Conservation (phyloP, 2,888 invertebrate species). For the Podotricha telesiphe region DNA sequence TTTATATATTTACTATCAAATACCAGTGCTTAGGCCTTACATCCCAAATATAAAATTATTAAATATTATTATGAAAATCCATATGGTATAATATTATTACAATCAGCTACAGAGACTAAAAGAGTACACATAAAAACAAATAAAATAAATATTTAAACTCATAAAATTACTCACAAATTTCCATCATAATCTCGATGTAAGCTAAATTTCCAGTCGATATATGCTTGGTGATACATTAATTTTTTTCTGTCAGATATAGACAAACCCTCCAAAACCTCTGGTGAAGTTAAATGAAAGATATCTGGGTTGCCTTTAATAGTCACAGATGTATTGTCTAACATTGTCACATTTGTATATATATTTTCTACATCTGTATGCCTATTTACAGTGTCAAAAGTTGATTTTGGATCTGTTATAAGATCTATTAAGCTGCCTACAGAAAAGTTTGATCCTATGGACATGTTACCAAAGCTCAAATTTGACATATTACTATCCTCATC, state of each 20-base stretch:
- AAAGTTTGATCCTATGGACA: constrained; percentile 51
- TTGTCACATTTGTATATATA: constrained; percentile 9
- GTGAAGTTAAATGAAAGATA: constrained; percentile 57
- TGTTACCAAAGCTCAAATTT: constrained; percentile 52
- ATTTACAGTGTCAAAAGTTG: constrained; percentile 46
- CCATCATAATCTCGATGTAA: constrained; percentile 58
- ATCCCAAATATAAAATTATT: too few relatives aligned
- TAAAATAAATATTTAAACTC: too few relatives aligned
- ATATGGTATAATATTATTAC: too few relatives aligned
- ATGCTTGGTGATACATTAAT: constrained; percentile 59
- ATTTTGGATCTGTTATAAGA: constrained; percentile 45
- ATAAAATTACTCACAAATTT: constrained; percentile 64
- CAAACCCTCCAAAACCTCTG: constrained; percentile 51
- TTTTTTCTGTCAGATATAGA: constrained; percentile 47
- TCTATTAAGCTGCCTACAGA: constrained; percentile 45
- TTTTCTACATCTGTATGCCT: constrained; percentile 40
- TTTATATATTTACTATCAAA: too few relatives aligned
- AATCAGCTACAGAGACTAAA: too few relatives aligned
- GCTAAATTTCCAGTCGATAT: constrained; percentile 61
- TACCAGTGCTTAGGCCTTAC: too few relatives aligned
- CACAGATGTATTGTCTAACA: constrained; percentile 49
- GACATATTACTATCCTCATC: constrained; percentile 59
- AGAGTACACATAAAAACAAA: too few relatives aligned
- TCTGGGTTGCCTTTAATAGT: constrained; percentile 53
- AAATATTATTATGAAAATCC: too few relatives aligned